These are phyloP conservation scores for Eucidaris tribuloides DNA, from an alignment of 35 echinoderm and acorn worm species.

Conservation along the genomic window DNA sequence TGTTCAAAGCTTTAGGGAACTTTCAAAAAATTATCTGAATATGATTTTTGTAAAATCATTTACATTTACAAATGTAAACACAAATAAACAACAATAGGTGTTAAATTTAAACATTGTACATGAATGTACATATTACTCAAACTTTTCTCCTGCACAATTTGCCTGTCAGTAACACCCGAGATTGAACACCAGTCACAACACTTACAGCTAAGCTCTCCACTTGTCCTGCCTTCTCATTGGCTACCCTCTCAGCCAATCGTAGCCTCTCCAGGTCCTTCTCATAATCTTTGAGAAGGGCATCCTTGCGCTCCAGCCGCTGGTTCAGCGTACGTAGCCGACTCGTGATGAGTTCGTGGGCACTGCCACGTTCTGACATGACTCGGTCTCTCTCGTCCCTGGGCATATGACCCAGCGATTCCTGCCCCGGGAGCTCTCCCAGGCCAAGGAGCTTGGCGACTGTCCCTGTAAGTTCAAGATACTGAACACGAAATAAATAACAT, in stretches of 20 bases:
- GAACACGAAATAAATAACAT: slow-evolving; percentile 9
- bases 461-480: slow-evolving; percentile 79
- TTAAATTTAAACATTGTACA: too few relatives aligned
- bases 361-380: slow-evolving; percentile 49
- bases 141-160: too few relatives aligned
- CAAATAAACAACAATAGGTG: too few relatives aligned
- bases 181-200: too few relatives aligned
- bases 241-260: slow-evolving; percentile 84
- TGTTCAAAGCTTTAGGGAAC: too few relatives aligned
- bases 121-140: too few relatives aligned
- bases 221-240: slow-evolving; percentile 87
- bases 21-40: too few relatives aligned
- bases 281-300: slow-evolving; percentile 80
- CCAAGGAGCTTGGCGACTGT: slow-evolving; percentile 57
- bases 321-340: slow-evolving; percentile 75
- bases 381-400: slow-evolving; percentile 84
- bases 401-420: slow-evolving; percentile 76
- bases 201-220: slow-evolving; percentile 90
- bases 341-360: slow-evolving; percentile 63
- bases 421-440: slow-evolving; percentile 84
- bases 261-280: slow-evolving; percentile 96
- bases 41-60: too few relatives aligned
- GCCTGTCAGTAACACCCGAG: too few relatives aligned
- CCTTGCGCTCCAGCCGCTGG: slow-evolving; percentile 94
- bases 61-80: too few relatives aligned